Conservation (phyloP, 1,140 invertebrate genomes). For the Amphibalanus amphitrite region DNA sequence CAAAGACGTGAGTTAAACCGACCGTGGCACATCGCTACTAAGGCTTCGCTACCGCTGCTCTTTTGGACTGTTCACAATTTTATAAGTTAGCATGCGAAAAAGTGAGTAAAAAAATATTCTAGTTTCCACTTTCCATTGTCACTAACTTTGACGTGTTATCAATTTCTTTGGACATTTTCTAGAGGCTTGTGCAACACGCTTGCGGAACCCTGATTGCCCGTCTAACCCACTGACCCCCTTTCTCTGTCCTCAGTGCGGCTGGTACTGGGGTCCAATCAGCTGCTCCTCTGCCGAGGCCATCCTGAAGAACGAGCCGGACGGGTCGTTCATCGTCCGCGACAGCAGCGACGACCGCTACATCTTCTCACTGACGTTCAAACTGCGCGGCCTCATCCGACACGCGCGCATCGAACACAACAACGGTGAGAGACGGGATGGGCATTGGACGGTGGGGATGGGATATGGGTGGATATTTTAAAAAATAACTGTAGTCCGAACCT, state of each 20-base stretch:
- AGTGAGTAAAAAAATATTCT: too few species aligned
- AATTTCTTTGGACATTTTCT: neutral
- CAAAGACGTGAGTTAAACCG: conserved; percentile 80
- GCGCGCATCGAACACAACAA: conserved; percentile 95
- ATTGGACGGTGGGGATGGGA: too few species aligned
- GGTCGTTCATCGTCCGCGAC: conserved; percentile 81
- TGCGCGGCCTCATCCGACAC: conserved; percentile 79
- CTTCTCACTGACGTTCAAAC: conserved; percentile 88
- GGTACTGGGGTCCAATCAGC: conserved; percentile 96
- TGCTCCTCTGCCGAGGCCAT: conserved; percentile 87
- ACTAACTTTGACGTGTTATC: neutral
- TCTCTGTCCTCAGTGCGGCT: conserved; percentile 51
- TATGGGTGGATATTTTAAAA: too few species aligned
- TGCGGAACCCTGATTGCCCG: neutral
- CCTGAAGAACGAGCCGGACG: conserved; percentile 82
- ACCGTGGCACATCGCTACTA: too few species aligned
- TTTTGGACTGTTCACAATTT: neutral
- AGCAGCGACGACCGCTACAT: conserved; percentile 95
- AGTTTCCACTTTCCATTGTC: neutral
- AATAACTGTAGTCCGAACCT: too few species aligned
- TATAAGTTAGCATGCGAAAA: too few species aligned
- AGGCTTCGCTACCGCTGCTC: neutral
- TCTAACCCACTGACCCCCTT: neutral
- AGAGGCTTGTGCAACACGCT: neutral
- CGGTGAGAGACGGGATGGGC: conserved; percentile 39